These are phyloP conservation scores for Symphodus melops DNA, from an alignment of 2,113 vertebrate species.

Conservation along the genomic window DNA sequence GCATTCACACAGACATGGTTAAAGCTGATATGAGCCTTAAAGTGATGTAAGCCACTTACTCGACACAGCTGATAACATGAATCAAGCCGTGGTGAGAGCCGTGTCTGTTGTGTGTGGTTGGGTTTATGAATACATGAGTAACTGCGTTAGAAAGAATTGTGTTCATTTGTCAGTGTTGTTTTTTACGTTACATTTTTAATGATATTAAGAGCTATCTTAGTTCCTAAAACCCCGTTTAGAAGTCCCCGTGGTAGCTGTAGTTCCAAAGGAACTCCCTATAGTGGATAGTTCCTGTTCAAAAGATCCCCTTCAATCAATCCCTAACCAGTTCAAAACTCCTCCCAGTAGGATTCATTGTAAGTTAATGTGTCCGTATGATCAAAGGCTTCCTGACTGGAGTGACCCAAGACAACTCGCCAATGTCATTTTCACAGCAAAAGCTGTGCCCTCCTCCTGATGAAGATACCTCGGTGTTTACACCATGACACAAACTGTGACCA, in stretches of 20 bases:
- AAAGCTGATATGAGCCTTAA: no score
- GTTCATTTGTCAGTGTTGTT: background rate
- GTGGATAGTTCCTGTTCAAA: no score
- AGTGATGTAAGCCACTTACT: no score
- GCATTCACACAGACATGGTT: no score
- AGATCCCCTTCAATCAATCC: background rate
- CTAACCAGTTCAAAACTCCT: background rate
- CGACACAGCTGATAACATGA: no score
- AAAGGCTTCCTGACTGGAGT: constrained; percentile 34
- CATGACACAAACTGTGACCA: constrained; percentile 67
- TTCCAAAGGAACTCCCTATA: no score
- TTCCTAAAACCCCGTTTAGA: no score
- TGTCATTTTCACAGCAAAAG: constrained; percentile 47
- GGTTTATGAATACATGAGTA: no score
- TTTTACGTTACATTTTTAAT: background rate
- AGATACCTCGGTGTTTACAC: constrained; percentile 43
- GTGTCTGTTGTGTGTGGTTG: no score
- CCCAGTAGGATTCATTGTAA: background rate
- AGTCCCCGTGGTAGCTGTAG: no score
- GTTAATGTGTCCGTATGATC: constrained; percentile 4
- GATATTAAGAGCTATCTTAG: no score
- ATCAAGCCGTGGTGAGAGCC: no score
- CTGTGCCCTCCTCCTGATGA: constrained; percentile 25
- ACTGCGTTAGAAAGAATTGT: background rate
- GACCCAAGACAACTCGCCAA: constrained; percentile 43